Evolutionary conservation across 2,113 vertebrate genomes (phyloP).

Genomic region (Dromiciops gliroides): DNA sequence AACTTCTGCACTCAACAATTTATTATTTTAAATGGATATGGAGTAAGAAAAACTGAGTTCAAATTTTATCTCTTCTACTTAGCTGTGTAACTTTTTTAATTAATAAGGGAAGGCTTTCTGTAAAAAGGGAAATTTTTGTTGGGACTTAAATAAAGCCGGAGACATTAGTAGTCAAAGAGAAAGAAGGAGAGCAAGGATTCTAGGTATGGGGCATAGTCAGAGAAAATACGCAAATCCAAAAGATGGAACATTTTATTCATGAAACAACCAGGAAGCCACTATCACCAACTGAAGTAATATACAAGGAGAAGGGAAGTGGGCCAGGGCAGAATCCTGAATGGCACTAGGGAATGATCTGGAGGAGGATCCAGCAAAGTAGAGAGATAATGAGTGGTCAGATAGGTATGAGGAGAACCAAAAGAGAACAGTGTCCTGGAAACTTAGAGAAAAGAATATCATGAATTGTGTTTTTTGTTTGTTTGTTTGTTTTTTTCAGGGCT

Average conservation of each 20-base stretch:
- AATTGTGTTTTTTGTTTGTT: too few species aligned
- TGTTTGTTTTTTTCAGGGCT: too few species aligned
- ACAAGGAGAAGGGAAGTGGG: neutral
- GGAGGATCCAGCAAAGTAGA: neutral
- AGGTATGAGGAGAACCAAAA: neutral
- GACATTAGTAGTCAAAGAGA: neutral
- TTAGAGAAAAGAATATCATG: too few species aligned
- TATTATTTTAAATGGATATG: neutral
- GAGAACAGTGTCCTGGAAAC: neutral
- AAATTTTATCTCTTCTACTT: neutral
- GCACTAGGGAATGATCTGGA: neutral
- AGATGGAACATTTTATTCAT: neutral
- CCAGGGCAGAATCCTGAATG: neutral
- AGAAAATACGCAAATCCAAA: neutral
- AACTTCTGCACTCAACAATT: neutral
- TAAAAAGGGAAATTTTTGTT: neutral
- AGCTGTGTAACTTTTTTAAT: neutral
- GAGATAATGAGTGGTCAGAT: neutral
- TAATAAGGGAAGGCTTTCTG: neutral
- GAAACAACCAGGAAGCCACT: too few species aligned
- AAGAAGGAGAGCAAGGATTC: neutral
- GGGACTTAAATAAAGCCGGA: neutral
- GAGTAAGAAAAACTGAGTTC: neutral
- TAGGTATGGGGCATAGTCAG: neutral
- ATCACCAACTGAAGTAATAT: too few species aligned